phyloP scores from a whole-genome alignment of 2,888 invertebrate genomes.

The Acanthopleura granulata region DNA sequence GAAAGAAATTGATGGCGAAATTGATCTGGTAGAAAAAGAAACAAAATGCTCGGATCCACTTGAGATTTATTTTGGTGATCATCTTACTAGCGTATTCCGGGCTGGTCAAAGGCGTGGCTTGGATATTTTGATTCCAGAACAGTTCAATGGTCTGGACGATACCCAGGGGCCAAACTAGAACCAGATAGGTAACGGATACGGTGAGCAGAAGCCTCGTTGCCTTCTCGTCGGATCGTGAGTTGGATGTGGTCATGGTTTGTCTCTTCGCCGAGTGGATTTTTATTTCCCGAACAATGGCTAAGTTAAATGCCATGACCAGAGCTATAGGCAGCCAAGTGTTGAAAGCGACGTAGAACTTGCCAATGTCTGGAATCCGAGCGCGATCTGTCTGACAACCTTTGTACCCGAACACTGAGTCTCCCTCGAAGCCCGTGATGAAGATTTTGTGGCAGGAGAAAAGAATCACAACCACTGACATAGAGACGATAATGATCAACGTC shows the following conservation, averaged over 20 bases:
- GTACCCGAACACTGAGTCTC: slow-evolving; percentile 53
- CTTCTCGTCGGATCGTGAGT: slow-evolving; percentile 38
- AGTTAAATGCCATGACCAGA: slow-evolving; percentile 39
- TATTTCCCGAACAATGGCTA: slow-evolving; percentile 35
- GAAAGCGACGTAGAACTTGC: slow-evolving; percentile 50
- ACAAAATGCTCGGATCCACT: slow-evolving; percentile 49
- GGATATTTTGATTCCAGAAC: slow-evolving; percentile 41
- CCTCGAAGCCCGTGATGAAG: slow-evolving; percentile 53
- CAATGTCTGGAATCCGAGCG: slow-evolving; percentile 41
- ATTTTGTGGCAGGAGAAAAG: slow-evolving; percentile 47
- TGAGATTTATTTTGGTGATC: slow-evolving; percentile 42
- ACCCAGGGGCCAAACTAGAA: slow-evolving; percentile 48
- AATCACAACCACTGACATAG: slow-evolving; percentile 36
- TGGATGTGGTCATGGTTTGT: slow-evolving; percentile 19
- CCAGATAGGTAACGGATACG: slow-evolving; percentile 45
- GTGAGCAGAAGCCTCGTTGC: slow-evolving; percentile 42
- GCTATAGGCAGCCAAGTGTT: slow-evolving; percentile 52
- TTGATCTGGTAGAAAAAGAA: slow-evolving; percentile 56
- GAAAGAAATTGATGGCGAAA: slow-evolving; percentile 51
- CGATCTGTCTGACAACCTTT: slow-evolving; percentile 49
- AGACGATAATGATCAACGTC: slow-evolving; percentile 32
- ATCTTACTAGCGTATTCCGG: slow-evolving; percentile 37
- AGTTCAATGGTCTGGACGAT: slow-evolving; percentile 49
- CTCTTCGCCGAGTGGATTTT: slow-evolving; percentile 32
- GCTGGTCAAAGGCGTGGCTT: slow-evolving; percentile 27